Evolutionary conservation across 1,140 invertebrate species (phyloP).

Genomic region (Tetranychus cinnabarinus): DNA sequence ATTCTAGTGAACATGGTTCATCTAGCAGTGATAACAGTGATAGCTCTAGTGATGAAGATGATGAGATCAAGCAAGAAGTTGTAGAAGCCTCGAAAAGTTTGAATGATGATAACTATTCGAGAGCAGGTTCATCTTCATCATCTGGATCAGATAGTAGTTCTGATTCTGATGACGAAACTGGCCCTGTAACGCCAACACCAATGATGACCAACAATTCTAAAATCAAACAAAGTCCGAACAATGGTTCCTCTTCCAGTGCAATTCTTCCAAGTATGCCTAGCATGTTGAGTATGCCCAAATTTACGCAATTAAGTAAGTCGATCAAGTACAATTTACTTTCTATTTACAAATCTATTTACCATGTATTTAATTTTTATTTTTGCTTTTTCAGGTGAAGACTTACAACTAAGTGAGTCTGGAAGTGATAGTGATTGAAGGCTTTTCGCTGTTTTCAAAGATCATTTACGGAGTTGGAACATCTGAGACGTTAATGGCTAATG

Average conservation of each 20-base stretch:
- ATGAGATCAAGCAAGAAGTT: conserved; percentile 19
- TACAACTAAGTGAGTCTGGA: no score
- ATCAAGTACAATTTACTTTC: not conserved
- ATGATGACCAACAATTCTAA: not conserved
- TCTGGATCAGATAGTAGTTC: not conserved
- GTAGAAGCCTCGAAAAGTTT: not conserved
- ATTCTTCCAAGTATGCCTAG: not conserved
- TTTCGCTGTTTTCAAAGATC: conserved; percentile 30
- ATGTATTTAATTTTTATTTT: no score
- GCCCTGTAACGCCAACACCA: not conserved
- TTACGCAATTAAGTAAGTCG: conserved; percentile 15
- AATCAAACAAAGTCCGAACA: not conserved
- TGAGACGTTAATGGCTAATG: conserved; percentile 90
- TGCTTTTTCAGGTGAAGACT: no score
- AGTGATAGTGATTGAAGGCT: no score
- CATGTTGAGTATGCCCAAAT: conserved; percentile 13
- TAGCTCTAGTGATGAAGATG: not conserved
- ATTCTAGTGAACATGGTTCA: conserved; percentile 13
- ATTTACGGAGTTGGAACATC: conserved; percentile 78
- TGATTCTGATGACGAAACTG: not conserved
- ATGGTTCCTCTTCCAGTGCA: not conserved
- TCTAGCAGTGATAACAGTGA: not conserved
- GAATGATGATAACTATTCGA: not conserved
- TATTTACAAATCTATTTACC: not conserved
- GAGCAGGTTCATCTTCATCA: not conserved